Conservation (phyloP, 2,888 invertebrate genomes). For the Amphipyra tragopoginis region DNA sequence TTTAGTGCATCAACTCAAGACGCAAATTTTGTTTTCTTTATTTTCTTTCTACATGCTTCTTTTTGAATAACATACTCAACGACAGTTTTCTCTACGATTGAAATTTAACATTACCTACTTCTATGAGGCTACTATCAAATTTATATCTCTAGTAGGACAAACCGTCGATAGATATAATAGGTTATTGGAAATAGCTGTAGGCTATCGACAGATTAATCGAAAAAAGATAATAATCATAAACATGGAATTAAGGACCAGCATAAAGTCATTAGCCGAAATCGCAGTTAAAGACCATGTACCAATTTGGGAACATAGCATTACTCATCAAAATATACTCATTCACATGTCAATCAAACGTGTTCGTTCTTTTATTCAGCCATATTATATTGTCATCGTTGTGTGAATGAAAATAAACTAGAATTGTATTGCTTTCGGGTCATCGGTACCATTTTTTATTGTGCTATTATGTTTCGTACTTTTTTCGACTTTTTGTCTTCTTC, state of each 20-base stretch:
- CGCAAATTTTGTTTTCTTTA: too few species aligned
- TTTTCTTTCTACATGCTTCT: too few species aligned
- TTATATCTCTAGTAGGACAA: too few species aligned
- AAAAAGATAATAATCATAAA: background rate
- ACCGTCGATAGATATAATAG: too few species aligned
- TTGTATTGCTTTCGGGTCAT: constrained; percentile 3
- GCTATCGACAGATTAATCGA: background rate
- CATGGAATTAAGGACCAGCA: background rate
- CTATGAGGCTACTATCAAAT: too few species aligned
- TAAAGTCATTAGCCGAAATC: constrained; percentile 5
- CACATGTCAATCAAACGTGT: constrained; percentile 46
- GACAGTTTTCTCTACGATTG: too few species aligned
- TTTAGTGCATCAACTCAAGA: too few species aligned
- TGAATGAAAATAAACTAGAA: constrained; percentile 16
- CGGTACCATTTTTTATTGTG: background rate
- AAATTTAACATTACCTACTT: too few species aligned
- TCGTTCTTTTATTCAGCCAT: constrained; percentile 6
- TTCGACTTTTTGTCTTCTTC: too few species aligned
- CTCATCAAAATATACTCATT: constrained; percentile 26
- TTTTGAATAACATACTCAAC: too few species aligned
- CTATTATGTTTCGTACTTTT: background rate
- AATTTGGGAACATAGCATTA: constrained; percentile 16
- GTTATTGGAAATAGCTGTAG: too few species aligned
- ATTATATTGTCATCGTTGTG: constrained; percentile 19
- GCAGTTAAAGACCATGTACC: background rate